Percentiles rank a stretch among this genome's conserved stretches.
These are phyloP conservation scores for Elephas maximus DNA, from an alignment of 2,113 vertebrate genomes.

Conservation along the genomic window DNA sequence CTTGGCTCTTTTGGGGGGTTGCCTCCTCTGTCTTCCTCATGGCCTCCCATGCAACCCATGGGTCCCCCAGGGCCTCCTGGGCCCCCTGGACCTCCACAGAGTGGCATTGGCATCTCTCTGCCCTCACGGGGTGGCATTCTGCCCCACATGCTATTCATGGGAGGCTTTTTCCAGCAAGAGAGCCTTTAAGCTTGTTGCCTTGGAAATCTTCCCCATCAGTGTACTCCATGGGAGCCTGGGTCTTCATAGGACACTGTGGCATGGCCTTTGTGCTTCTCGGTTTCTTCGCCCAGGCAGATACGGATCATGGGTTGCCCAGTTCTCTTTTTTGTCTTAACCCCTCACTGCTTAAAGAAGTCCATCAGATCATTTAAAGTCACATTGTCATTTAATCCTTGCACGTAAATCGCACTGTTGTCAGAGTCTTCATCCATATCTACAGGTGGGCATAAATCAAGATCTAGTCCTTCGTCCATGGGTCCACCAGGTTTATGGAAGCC, in stretches of 20 bases:
- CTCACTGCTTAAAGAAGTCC: slow-evolving; percentile 97
- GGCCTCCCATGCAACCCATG: slow-evolving; percentile 87
- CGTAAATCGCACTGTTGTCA: slow-evolving; percentile 97
- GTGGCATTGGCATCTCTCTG: slow-evolving; percentile 91
- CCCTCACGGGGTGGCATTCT: slow-evolving; percentile 94
- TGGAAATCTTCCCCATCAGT: slow-evolving; percentile 86
- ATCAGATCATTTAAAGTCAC: slow-evolving; percentile 96
- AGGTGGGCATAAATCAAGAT: slow-evolving; percentile 94
- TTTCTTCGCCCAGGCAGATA: too few relatives aligned
- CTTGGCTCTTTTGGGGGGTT: slow-evolving; percentile 92
- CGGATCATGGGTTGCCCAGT: too few relatives aligned
- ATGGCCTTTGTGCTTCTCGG: not conserved
- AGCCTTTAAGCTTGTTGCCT: slow-evolving; percentile 95
- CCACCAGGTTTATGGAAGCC: slow-evolving; percentile 99
- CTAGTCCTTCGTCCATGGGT: slow-evolving; percentile 93
- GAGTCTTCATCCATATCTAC: slow-evolving; percentile 94
- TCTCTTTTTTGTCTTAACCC: slow-evolving; percentile 87
- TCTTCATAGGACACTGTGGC: not conserved
- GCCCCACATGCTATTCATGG: slow-evolving; percentile 94
- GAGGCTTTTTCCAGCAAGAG: slow-evolving; percentile 94
- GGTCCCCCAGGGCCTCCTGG: too few relatives aligned
- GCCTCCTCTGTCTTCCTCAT: slow-evolving; percentile 89
- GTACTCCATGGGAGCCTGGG: not conserved
- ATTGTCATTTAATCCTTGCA: slow-evolving; percentile 96
- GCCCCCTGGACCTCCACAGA: slow-evolving; percentile 91